A percentile compares a stretch with the other conserved stretches of the same genome.
Evolutionary conservation across 2,797 vertebrate genomes (phyloP).

Genomic region (Arctocebus calabarensis): DNA sequence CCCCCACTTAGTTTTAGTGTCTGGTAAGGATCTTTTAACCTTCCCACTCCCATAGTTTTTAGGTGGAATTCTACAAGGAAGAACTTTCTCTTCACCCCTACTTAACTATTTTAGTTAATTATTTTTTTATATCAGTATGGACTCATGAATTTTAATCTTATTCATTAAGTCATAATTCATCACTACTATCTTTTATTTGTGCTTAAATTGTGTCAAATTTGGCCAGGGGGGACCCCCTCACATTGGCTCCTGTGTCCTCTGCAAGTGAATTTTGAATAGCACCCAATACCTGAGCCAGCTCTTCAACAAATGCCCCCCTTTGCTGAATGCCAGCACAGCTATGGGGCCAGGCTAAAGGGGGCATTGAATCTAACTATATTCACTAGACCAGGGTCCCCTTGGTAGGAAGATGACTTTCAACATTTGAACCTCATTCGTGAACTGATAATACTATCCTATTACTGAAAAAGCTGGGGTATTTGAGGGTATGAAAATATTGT

Average conservation of each 20-base stretch:
- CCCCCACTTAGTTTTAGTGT: background rate
- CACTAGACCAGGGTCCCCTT: background rate
- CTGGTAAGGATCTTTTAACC: background rate
- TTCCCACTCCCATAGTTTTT: background rate
- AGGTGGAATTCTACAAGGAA: background rate
- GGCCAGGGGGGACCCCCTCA: background rate
- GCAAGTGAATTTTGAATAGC: background rate
- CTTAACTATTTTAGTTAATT: background rate
- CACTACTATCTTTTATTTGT: background rate
- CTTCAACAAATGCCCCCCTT: background rate
- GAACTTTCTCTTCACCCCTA: background rate
- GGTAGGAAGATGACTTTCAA: background rate
- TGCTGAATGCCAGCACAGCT: background rate
- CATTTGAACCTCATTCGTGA: constrained; percentile 13
- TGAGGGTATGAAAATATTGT: background rate
- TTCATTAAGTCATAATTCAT: background rate
- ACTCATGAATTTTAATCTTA: background rate
- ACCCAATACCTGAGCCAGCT: background rate
- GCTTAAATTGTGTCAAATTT: background rate
- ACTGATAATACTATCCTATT: background rate
- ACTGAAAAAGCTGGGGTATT: background rate
- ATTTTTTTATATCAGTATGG: background rate
- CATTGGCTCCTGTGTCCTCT: background rate
- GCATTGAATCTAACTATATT: background rate
- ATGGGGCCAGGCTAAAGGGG: background rate